Base-by-base conservation (phyloP, 2,888 invertebrate genomes). In the Phrixothrix hirtus region DNA sequence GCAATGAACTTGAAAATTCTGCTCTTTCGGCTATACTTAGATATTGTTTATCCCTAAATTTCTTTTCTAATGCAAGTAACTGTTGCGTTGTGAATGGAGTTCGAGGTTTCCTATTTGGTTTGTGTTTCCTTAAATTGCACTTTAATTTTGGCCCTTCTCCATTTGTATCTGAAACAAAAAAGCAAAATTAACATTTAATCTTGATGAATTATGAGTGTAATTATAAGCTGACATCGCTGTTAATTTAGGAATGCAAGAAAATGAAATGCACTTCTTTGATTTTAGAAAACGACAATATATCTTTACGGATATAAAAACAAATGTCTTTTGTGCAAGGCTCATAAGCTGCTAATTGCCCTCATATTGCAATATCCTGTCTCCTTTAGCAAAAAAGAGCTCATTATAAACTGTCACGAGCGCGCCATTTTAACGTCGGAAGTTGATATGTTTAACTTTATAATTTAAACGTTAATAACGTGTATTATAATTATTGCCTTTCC, bases 31-130 rank as follows among this genome's bases (percentile, higher is more conserved):
- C 93, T 73, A 96, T 95, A 72, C 92, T 93, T 68, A 95, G 80
- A 78, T 95, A 95, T 78, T 95, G 95, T 74, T 95, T 95, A 74
- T 93, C 90, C 36, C 92, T 81, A 79, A 95, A 95, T 77, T 96
- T 96, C 77, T 92, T 88, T 78, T 95, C 95, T 64, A 96, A 76
- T 0, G 93, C 89, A 60, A 93, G 78, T 52, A 95, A 83, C 73
- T 95, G 95, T 72, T 95, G 92, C 14, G 95, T 93, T 34, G 94
- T 95, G 81, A 95, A 95, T 4, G 95, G 95, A 9, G 95, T 95
- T 41, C 95, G 80, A 0, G 95, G 95, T 73, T 95, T 96, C 60
- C 95, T 81, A 80, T 96, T 95, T 11, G 93, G 93, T 74, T 95
- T 96, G 83, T 95, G 95, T 72, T 95, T 95, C 58, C 95, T 80